phyloP scores from a whole-genome alignment of 2,113 vertebrate species.

The Burhinus oedicnemus region DNA sequence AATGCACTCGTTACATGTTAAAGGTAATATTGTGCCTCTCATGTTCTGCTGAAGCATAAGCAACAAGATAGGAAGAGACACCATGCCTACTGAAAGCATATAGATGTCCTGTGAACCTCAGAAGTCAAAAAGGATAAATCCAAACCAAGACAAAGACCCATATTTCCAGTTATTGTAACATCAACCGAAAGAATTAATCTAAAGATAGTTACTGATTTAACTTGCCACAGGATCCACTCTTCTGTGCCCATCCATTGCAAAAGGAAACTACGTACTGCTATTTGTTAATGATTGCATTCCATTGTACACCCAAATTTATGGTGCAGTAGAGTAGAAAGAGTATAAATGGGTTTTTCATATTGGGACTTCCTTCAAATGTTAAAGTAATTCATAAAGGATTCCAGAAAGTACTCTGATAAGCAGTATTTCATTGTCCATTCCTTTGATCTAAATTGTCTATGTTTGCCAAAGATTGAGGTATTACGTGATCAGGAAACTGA shows the following conservation, averaged over 20 bases:
- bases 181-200: background rate
- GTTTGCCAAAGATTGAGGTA: background rate
- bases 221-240: background rate
- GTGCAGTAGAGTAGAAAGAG: background rate
- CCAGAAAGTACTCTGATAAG: background rate
- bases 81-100: background rate
- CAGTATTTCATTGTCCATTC: background rate
- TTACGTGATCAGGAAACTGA: background rate
- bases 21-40: background rate
- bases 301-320: background rate
- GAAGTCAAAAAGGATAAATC: background rate
- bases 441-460: background rate
- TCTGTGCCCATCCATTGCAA: background rate
- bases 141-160: background rate
- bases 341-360: background rate
- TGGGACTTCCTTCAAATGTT: background rate
- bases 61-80: background rate
- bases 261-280: background rate
- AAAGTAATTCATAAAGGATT: background rate
- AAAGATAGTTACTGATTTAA: background rate
- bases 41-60: background rate
- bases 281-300: background rate
- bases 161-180: background rate
- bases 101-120: background rate
- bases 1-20: background rate